Evolutionary conservation across 2,797 vertebrate species (phyloP).

Genomic region (Xiphorhynchus erythropygius): DNA sequence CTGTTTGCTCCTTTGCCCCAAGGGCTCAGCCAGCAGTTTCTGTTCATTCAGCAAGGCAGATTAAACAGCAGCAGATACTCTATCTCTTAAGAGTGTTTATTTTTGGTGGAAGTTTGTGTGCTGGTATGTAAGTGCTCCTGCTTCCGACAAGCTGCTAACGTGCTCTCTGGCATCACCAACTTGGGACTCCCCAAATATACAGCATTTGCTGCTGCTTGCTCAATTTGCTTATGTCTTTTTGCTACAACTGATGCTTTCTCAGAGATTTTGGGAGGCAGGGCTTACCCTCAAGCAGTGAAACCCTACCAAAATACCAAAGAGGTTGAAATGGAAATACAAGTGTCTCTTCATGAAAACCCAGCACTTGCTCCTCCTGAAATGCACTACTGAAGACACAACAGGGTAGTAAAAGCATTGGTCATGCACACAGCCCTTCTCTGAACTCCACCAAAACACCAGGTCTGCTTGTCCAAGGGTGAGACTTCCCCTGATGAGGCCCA

Average conservation of each 20-base stretch:
- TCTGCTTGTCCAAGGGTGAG: not conserved
- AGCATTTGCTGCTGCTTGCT: not conserved
- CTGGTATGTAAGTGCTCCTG: not conserved
- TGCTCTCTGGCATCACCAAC: not conserved
- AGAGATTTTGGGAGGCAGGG: not conserved
- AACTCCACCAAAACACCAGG: not conserved
- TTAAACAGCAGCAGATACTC: not conserved
- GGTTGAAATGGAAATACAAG: not conserved
- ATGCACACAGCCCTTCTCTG: not conserved
- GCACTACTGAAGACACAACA: fast-evolving
- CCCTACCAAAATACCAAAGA: not conserved
- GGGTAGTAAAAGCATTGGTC: fast-evolving
- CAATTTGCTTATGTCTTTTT: not conserved
- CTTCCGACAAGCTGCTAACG: not conserved
- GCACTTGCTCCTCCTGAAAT: not conserved
- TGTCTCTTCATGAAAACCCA: not conserved
- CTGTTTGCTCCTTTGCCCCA: not conserved
- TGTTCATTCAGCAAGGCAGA: not conserved
- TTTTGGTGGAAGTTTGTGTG: not conserved
- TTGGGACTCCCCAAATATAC: not conserved
- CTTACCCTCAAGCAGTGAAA: not conserved
- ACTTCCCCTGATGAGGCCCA: not conserved
- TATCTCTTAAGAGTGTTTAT: not conserved
- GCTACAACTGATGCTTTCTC: not conserved
- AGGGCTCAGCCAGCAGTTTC: not conserved